phyloP scores from a whole-genome alignment of 2,113 vertebrate species.

The Pituophis catenifer region DNA sequence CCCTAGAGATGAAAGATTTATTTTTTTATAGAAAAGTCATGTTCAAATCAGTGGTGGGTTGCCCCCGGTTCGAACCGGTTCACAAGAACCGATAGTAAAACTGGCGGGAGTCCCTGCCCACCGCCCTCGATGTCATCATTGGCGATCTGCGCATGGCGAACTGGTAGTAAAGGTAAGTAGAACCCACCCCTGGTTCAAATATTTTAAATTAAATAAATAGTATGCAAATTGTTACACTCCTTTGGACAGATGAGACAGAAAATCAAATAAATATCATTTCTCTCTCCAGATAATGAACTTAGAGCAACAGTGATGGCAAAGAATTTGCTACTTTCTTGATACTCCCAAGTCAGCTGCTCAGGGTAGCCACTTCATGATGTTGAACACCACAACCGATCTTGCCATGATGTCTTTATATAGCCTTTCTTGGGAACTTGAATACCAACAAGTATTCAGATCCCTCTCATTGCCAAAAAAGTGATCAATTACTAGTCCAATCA shows the following conservation, averaged over 20 bases:
- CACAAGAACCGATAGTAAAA: too few species aligned
- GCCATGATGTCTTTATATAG: neutral
- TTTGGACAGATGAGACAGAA: neutral
- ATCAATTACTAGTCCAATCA: neutral
- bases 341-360: neutral
- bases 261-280: neutral
- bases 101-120: too few species aligned
- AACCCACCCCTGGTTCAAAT: neutral
- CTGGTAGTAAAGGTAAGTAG: too few species aligned
- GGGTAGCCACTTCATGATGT: too few species aligned
- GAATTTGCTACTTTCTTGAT: neutral
- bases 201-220: neutral
- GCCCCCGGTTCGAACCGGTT: too few species aligned
- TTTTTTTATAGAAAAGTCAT: neutral
- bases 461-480: neutral
- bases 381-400: neutral
- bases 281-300: neutral
- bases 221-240: neutral
- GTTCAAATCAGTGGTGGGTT: neutral
- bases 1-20: neutral
- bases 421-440: neutral
- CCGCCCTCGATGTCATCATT: too few species aligned
- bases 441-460: too few species aligned
- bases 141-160: too few species aligned
- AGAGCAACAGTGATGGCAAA: neutral